phyloP scores from a whole-genome alignment of 2,113 vertebrate genomes.

The Macquaria ambigua region DNA sequence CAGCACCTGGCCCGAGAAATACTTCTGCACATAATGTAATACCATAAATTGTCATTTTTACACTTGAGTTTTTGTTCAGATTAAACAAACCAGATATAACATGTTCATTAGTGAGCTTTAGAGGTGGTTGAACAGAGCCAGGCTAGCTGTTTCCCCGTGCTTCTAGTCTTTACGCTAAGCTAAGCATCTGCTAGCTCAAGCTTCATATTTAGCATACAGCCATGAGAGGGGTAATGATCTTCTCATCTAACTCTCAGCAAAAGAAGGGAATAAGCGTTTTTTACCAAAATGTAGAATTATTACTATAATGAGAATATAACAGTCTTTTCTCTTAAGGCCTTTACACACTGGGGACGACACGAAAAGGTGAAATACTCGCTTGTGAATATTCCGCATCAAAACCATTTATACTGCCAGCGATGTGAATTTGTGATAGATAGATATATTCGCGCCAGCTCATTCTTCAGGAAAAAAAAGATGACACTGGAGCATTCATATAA shows the following conservation, averaged over 20 bases:
- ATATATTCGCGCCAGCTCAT: fast-evolving
- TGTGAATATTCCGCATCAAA: no score
- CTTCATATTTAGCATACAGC: neutral
- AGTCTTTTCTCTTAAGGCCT: neutral
- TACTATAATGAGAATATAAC: neutral
- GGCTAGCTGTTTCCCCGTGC: neutral
- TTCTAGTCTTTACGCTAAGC: neutral
- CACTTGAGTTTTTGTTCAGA: neutral
- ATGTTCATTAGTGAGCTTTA: neutral
- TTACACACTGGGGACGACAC: no score
- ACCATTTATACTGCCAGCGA: no score
- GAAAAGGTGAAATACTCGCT: no score
- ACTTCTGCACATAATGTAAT: neutral
- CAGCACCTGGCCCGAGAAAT: neutral
- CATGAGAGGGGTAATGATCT: neutral
- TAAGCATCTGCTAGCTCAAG: neutral
- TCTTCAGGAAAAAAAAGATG: fast-evolving
- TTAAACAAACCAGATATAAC: neutral
- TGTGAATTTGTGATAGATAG: no score
- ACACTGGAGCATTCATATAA: no score
- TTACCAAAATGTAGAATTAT: neutral
- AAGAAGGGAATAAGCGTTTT: neutral
- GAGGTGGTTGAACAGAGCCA: neutral
- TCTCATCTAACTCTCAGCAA: neutral
- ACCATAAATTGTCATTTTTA: neutral